Percentiles rank a stretch among this genome's conserved stretches.
phyloP scores from a whole-genome alignment of 1,140 invertebrate genomes.

The Drosophila seguyi region DNA sequence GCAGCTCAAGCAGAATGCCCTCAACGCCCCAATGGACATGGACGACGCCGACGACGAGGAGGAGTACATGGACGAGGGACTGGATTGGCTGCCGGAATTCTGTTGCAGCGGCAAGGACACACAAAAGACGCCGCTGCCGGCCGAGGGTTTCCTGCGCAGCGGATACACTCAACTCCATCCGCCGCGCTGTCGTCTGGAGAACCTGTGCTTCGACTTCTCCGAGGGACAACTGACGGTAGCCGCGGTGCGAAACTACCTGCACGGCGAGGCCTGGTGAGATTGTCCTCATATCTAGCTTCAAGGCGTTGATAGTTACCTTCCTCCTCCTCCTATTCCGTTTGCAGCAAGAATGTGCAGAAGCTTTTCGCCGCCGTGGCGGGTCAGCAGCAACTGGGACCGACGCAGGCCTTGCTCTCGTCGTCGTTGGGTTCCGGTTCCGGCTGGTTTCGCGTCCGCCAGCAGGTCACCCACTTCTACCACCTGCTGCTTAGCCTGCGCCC shows the following conservation, averaged over 20 bases:
- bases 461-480: conserved; percentile 75
- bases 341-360: conserved; percentile 75
- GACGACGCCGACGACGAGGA: conserved; percentile 5
- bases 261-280: conserved; percentile 69
- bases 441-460: conserved; percentile 54
- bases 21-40: background rate
- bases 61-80: conserved; percentile 5
- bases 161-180: conserved; percentile 36
- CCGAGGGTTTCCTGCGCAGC: conserved; percentile 61
- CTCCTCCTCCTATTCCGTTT: background rate
- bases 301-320: background rate
- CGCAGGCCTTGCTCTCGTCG: conserved; percentile 1
- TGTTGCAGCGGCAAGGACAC: conserved; percentile 70
- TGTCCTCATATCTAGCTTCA: background rate
- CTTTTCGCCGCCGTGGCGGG: conserved; percentile 47
- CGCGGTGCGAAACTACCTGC: conserved; percentile 44
- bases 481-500: conserved; percentile 50
- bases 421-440: background rate
- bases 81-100: conserved; percentile 68
- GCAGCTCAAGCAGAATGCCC: conserved; percentile 14
- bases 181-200: conserved; percentile 47
- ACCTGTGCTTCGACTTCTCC: conserved; percentile 60
- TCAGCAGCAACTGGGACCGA: conserved; percentile 46
- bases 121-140: conserved; percentile 42
- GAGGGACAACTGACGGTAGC: conserved; percentile 35